These are phyloP conservation scores for Aphaenogaster ashmeadi DNA, from an alignment of 1,140 invertebrate species.

Conservation along the genomic window DNA sequence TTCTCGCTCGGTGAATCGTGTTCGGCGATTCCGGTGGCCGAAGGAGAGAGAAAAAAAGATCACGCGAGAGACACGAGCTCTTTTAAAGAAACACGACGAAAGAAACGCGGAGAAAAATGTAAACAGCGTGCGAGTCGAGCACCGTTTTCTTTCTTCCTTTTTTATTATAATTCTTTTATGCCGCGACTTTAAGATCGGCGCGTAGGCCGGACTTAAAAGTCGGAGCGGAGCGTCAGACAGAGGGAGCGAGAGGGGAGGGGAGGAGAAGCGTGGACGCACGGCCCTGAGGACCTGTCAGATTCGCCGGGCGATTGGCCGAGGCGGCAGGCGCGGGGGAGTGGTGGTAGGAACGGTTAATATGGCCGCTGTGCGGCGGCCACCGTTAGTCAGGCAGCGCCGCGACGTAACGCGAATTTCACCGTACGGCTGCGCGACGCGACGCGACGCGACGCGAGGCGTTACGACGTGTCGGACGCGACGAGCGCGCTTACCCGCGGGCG, in stretches of 20 bases:
- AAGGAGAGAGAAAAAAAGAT: too few species aligned
- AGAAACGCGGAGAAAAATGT: neutral
- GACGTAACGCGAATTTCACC: slow-evolving; percentile 70
- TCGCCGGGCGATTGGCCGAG: slow-evolving; percentile 64
- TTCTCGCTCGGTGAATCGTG: neutral
- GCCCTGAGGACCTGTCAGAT: slow-evolving; percentile 74
- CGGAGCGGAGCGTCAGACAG: neutral
- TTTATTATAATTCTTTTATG: neutral
- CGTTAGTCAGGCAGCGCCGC: slow-evolving; percentile 73
- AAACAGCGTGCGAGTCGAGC: neutral
- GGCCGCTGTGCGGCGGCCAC: slow-evolving; percentile 80
- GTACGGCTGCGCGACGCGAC: slow-evolving; percentile 24
- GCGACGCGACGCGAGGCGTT: slow-evolving; percentile 8
- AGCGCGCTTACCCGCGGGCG: slow-evolving; percentile 65
- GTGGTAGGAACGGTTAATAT: slow-evolving; percentile 79
- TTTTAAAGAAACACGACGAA: neutral
- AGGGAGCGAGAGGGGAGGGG: neutral
- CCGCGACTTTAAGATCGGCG: too few species aligned
- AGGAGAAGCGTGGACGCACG: neutral
- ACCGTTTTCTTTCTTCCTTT: neutral
- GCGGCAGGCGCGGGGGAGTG: slow-evolving; percentile 61
- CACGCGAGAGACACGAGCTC: neutral
- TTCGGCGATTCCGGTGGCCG: neutral
- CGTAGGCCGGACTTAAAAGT: neutral
- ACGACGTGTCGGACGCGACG: neutral